Evolutionary conservation across 2,113 vertebrate genomes (phyloP).

Genomic region (Ifrita kowaldi): DNA sequence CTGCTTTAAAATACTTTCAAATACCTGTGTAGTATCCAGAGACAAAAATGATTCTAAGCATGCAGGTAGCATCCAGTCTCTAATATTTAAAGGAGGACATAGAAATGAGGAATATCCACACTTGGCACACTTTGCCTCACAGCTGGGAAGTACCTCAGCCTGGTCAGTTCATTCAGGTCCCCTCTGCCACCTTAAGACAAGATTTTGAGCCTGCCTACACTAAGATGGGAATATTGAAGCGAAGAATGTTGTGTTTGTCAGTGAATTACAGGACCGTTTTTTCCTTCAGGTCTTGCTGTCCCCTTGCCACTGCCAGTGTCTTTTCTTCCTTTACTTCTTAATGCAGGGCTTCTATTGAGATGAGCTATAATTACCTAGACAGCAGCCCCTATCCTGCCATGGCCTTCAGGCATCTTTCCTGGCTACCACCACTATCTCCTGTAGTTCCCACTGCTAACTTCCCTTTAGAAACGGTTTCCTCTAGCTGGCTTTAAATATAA

Average conservation of each 20-base stretch:
- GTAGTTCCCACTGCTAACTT: conserved; percentile 14
- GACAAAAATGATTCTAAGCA: background rate
- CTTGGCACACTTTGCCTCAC: background rate
- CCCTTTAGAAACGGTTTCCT: conserved; percentile 36
- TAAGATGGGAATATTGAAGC: background rate
- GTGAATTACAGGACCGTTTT: background rate
- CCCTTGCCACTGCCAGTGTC: background rate
- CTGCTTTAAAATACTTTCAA: conserved; percentile 16
- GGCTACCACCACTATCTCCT: background rate
- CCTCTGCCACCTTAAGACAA: background rate
- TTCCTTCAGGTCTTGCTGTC: background rate
- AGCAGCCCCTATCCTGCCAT: background rate
- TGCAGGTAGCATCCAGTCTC: background rate
- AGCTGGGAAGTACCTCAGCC: background rate
- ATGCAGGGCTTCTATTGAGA: background rate
- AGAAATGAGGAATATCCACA: background rate
- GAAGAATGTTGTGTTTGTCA: background rate
- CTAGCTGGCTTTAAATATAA: conserved; percentile 13
- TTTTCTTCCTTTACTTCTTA: background rate
- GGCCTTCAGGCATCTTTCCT: conserved; percentile 31
- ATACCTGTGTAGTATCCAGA: background rate
- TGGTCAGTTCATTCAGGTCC: background rate
- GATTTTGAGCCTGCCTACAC: background rate
- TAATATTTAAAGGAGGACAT: background rate
- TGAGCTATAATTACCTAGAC: background rate